Percentiles rank a stretch among this genome's conserved stretches.
These are phyloP conservation scores for Lacerta viridis DNA, from an alignment of 2,797 vertebrate genomes.

Conservation along the genomic window DNA sequence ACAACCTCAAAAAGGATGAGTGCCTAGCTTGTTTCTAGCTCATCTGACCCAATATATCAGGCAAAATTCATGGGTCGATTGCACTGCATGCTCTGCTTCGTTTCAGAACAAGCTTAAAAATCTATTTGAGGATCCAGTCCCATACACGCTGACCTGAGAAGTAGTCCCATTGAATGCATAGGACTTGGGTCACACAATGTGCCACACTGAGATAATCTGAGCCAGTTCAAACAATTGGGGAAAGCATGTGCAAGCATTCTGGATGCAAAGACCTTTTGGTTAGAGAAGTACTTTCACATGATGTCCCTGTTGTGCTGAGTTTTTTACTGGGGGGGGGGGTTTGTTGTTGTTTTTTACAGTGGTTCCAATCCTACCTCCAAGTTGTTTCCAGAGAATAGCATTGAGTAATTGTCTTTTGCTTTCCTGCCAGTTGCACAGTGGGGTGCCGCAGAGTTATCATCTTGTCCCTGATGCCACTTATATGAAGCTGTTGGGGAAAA, in stretches of 20 bases:
- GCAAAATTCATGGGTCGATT: constrained; percentile 24
- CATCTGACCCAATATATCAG: neutral
- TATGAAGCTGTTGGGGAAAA: too few species aligned
- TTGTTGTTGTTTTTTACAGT: too few species aligned
- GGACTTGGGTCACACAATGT: constrained; percentile 34
- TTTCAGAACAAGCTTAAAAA: constrained; percentile 33
- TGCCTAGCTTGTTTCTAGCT: neutral
- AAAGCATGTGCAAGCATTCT: neutral
- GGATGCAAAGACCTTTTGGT: neutral
- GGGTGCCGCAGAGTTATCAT: too few species aligned
- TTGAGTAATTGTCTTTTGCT: too few species aligned
- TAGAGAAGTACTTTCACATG: neutral
- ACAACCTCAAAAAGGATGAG: neutral
- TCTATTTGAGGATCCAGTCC: constrained; percentile 17
- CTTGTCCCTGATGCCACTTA: too few species aligned
- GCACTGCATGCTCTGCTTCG: neutral
- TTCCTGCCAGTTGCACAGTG: too few species aligned
- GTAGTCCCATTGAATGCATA: too few species aligned
- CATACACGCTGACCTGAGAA: constrained; percentile 10
- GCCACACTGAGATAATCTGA: constrained; percentile 34
- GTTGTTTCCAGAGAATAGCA: too few species aligned
- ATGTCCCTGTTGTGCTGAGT: neutral
- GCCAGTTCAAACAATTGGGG: constrained; percentile 1
- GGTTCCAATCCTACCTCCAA: too few species aligned
- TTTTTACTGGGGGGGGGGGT: too few species aligned